Evolutionary conservation across 2,888 invertebrate species (phyloP).

Genomic region (Hartigia nigra): DNA sequence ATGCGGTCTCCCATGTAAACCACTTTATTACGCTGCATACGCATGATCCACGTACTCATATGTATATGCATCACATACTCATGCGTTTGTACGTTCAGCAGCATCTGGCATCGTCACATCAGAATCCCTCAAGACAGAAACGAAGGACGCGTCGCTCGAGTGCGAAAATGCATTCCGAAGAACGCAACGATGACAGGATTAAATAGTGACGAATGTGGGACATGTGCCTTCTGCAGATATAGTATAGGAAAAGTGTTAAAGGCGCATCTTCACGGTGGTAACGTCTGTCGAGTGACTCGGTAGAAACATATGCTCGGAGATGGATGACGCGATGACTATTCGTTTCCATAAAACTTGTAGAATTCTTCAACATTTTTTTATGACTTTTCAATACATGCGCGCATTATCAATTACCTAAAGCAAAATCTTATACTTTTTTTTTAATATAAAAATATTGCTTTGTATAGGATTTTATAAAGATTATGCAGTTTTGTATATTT

Average conservation of each 20-base stretch:
- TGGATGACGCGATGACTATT: neutral
- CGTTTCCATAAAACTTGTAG: neutral
- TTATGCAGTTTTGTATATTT: neutral
- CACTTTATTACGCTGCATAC: neutral
- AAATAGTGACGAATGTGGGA: slow-evolving; percentile 14
- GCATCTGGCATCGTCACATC: neutral
- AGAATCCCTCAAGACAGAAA: neutral
- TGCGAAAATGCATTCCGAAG: slow-evolving; percentile 14
- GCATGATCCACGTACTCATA: neutral
- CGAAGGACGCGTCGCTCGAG: neutral
- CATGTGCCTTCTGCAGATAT: neutral
- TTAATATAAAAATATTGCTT: neutral
- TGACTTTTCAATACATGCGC: neutral
- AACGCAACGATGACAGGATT: slow-evolving; percentile 17
- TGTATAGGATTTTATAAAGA: neutral
- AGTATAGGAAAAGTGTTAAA: neutral
- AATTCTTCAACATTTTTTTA: neutral
- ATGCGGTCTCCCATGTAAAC: neutral
- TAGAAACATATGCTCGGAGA: neutral
- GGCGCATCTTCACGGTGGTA: slow-evolving; percentile 2
- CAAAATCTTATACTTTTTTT: neutral
- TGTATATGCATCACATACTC: neutral
- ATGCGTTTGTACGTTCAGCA: neutral
- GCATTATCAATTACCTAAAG: neutral
- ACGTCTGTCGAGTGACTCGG: slow-evolving; percentile 2